These are phyloP conservation scores for Coendou prehensilis DNA, from an alignment of 2,797 vertebrate species.

Conservation along the genomic window DNA sequence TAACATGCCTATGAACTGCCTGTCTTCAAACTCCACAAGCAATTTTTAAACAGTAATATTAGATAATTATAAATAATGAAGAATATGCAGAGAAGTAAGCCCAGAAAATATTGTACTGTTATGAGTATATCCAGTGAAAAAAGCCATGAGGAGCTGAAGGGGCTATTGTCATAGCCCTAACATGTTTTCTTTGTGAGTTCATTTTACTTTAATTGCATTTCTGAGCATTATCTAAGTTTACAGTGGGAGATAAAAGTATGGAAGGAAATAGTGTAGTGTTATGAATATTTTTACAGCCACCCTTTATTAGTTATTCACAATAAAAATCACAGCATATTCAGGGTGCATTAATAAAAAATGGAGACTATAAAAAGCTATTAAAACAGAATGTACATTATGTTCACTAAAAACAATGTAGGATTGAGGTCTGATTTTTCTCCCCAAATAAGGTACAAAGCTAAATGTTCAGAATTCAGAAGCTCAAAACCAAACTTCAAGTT, in stretches of 20 bases:
- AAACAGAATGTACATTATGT: constrained; percentile 60
- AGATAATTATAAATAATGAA: constrained; percentile 68
- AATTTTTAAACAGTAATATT: constrained; percentile 58
- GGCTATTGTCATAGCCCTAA: constrained; percentile 73
- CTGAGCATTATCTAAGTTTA: constrained; percentile 83
- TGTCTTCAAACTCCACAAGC: constrained; percentile 41
- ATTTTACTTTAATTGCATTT: constrained; percentile 87
- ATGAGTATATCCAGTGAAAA: constrained; percentile 84
- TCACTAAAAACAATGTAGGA: constrained; percentile 63
- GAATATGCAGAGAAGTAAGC: constrained; percentile 51
- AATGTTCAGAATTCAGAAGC: constrained; percentile 42
- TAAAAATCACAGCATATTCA: constrained; percentile 84
- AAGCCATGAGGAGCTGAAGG: constrained; percentile 76
- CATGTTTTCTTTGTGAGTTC: constrained; percentile 78
- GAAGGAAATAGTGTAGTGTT: constrained; percentile 75
- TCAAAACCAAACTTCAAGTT: constrained; percentile 38
- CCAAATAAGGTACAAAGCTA: constrained; percentile 53
- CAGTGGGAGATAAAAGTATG: constrained; percentile 84
- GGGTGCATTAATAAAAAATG: constrained; percentile 80
- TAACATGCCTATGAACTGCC: constrained; percentile 10
- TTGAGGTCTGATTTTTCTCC: constrained; percentile 18
- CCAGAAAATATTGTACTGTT: constrained; percentile 61
- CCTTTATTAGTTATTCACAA: constrained; percentile 84
- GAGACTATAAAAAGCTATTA: constrained; percentile 77
- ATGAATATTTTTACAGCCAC: constrained; percentile 78